These are phyloP conservation scores for Lasioglossum pauxillum DNA, from an alignment of 2,888 invertebrate genomes.

Conservation along the genomic window DNA sequence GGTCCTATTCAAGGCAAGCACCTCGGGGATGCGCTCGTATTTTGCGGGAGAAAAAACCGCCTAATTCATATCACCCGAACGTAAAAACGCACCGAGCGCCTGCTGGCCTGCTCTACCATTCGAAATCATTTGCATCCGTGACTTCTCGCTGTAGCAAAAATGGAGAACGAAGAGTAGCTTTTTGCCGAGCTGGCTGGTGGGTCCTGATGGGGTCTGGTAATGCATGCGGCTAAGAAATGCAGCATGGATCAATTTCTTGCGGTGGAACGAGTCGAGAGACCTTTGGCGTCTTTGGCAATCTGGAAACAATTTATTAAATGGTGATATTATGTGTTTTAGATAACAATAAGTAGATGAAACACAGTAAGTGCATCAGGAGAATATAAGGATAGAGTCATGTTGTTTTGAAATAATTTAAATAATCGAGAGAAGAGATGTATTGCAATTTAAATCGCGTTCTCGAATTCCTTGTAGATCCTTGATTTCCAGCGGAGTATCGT, in stretches of 20 bases:
- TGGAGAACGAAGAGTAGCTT: neutral
- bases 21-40: neutral
- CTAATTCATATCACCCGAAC: neutral
- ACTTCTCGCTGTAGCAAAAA: neutral
- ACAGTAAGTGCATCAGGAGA: neutral
- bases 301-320: too few species aligned
- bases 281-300: neutral
- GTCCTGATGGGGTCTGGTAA: neutral
- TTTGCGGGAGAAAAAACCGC: neutral
- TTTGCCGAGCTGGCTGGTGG: neutral
- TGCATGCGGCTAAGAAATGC: neutral
- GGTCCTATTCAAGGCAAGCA: neutral
- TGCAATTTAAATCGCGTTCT: neutral
- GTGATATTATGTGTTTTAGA: neutral
- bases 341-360: neutral
- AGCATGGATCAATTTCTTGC: slow-evolving; percentile 6
- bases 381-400: too few species aligned
- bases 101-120: neutral
- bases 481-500: neutral
- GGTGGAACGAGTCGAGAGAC: neutral
- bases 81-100: neutral
- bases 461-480: neutral
- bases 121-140: neutral
- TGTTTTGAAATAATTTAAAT: neutral
- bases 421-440: neutral